Evolutionary conservation across 1,140 invertebrate genomes (phyloP), one percentile per base, ranked within the genome.

Genomic region (Kradibia gibbosae): DNA sequence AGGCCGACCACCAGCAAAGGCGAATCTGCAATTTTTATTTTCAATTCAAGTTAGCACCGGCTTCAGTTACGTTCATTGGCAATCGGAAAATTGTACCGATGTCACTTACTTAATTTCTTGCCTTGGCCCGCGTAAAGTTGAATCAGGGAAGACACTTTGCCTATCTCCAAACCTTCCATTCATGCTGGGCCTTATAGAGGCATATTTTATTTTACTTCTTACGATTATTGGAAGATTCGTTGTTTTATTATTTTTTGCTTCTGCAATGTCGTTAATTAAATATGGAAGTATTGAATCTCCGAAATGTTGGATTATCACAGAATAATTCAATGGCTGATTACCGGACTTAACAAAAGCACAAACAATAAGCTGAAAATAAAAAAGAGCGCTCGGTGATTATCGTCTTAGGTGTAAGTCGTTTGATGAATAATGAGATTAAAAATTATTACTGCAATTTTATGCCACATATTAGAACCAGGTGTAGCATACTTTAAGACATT

Each of bases 281-380:
- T 91, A 91, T 15, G 90, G 90, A 71, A 91, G 83, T 62, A 91
- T 86, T 1, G 90, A 90, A 77, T 91, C 91, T 20, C 91, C 91
- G 55, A 89, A 91, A 76, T 91, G 87, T 28, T 91, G 88, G 31
- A 79, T 85, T 77, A 91, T 85, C 65, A 83, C 75, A 28, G 85
- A 73, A 75, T 88, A 83, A 74, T 91, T 83, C 25, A 91, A 83
- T 45, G 70, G 70, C 55, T 89, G 87, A 48, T 85, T 82, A 39
- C 85, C 85, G 5, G 90, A 90, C 84, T 88, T 91, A 22, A 86
- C 74, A 45, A 91, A 86, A 60, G 90, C 90, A 85, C 89, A 89
- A 80, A 89, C 83, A 45, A 87, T 83, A 57, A 88, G 78, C 90
- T 82, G 11, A 39, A 83, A 85, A 67, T 71, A 75, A 55, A 76